Evolutionary conservation across 2,113 vertebrate genomes (phyloP), one percentile per base, ranked within the genome.

Genomic region (Percopsis transmontana): DNA sequence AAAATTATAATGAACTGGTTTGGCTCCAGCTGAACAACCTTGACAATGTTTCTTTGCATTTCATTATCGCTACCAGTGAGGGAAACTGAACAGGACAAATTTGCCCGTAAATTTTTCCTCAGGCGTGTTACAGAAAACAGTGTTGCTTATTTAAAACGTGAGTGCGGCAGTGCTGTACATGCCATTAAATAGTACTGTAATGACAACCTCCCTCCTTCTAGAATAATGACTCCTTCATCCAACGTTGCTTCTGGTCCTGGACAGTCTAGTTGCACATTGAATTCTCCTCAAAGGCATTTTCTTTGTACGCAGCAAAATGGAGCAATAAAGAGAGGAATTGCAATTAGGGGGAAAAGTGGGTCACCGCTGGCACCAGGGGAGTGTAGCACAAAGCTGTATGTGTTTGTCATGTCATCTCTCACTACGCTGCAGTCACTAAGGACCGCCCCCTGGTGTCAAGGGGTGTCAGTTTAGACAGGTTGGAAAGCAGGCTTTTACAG

Each of bases 331-430:
- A 78, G 74, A 33, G 76, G 76, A 78, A 74, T 58, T 59, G 73
- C 77, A 86, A 84, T 85, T 79, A 81, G 70, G 47, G 40, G 24
- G 55, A 48, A 18, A 80, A 80, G 79, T 82, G 83, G 85, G 87
- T 84, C 81, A 72, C 7, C 45, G 8, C 1, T 58, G 69, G 72
- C 84, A 76, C 82, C 58, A 16, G 77, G 84, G 82, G 80, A 23
- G 68, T 53, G 73, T 70, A 55, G 60, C 73, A 69, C 70, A 72
- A 70, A 72, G 82, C 77, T 66, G 65, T 61, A 24, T 80, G 74
- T n/a, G 53, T 79, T 77, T 61, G 82, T 85, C 76, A 72, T 61
- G 82, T 85, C 76, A 72, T 74, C 66, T 80, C 77, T 54, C 61
- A 33, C 62, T 85, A 72, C 72, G 80, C 78, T 70, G 58, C 70